Evolutionary conservation across 2,113 vertebrate species (phyloP).

Genomic region (Grantiella picta): DNA sequence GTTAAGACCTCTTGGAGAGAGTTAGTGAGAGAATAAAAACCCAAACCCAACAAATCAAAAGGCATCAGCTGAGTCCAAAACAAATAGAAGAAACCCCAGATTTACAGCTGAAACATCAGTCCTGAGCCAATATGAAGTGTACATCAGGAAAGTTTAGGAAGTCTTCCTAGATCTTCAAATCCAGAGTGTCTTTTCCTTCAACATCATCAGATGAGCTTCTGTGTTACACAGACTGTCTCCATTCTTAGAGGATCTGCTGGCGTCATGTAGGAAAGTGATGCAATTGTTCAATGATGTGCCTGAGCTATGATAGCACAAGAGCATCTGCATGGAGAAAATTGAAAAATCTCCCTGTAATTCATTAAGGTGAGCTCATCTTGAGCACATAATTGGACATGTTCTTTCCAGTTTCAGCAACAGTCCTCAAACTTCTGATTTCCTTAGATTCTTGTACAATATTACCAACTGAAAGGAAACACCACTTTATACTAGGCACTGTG

Average conservation of each 20-base stretch:
- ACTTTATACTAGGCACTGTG: background rate
- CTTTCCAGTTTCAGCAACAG: background rate
- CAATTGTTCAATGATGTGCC: background rate
- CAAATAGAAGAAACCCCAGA: background rate
- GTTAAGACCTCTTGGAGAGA: background rate
- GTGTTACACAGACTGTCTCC: background rate
- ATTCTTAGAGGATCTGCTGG: background rate
- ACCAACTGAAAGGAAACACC: background rate
- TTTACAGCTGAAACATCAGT: background rate
- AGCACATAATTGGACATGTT: background rate
- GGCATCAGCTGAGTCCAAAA: background rate
- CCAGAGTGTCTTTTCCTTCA: background rate
- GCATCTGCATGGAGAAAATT: background rate
- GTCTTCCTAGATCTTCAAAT: background rate
- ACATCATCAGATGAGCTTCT: background rate
- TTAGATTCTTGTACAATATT: background rate
- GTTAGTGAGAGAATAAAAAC: background rate
- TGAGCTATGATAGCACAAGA: background rate
- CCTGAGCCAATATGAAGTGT: background rate
- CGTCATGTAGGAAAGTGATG: background rate
- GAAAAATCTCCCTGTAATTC: background rate
- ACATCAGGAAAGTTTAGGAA: background rate
- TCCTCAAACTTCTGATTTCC: background rate
- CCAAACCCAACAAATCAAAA: background rate
- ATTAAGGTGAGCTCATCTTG: background rate